Evolutionary conservation across 2,113 vertebrate species (phyloP), one percentile per base, ranked within the genome.

Genomic region (Furnarius figulus): DNA sequence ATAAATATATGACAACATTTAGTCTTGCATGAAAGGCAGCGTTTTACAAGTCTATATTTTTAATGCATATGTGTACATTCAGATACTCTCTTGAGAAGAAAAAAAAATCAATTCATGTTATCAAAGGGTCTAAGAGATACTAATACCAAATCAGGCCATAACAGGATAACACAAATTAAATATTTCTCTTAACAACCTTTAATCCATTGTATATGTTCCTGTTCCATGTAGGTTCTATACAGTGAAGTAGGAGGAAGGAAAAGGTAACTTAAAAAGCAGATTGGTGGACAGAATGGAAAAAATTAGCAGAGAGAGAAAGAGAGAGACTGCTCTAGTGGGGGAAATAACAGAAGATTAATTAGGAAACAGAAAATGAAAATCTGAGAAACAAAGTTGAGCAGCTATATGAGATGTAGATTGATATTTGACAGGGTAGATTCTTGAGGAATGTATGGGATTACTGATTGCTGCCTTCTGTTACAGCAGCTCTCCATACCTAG

Each of bases 211-310:
- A 19, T 55, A 91, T 68, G 8, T 42, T 79, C 35, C 65, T 68
- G 15, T n/a, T 86, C 53, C 40, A 20, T 73, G 12, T 19, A 42
- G 20, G 7, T 59, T 94, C 72, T 55, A 72, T 21, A 53, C 37
- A 89, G 90, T 33, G 68, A 89, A 44, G 61, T 24, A 20, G 37
- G 10, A 96, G 44, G 83, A 95, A 95, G 59, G 84, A 97, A 96
- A 92, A 94, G 39, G 62, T 50, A 70, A 71, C 72, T 94, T 58
- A 87, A 89, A 77, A 91, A 91, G 40, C 58, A 94, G 61, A 76
- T 75, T 53, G 50, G 31, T 70, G 27, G 50, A 71, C 79, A 92
- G 53, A 59, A 73, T 0, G 1, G 86, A 97, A 97, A 87, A 79
- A 92, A 95, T 84, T 89, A 80, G 73, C 24, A 85, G 40, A 47